phyloP scores from a whole-genome alignment of 2,113 vertebrate genomes.

The Collichthys lucidus region DNA sequence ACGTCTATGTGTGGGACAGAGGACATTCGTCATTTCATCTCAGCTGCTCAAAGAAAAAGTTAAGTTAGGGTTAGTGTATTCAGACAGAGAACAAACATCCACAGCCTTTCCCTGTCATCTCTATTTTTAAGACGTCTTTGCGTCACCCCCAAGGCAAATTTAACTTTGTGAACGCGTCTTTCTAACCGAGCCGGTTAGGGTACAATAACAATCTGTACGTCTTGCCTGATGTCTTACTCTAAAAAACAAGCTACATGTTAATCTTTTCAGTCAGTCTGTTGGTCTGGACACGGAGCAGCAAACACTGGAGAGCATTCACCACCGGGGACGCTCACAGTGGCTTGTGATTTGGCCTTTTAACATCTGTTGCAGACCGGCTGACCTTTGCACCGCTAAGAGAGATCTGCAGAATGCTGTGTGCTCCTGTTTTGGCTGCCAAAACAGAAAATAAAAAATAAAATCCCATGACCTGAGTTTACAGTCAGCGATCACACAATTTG shows the following conservation, averaged over 20 bases:
- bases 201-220: neutral
- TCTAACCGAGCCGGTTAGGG: no score
- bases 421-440: constrained; percentile 22
- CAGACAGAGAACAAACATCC: no score
- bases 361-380: constrained; percentile 55
- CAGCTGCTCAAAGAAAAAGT: neutral
- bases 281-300: neutral
- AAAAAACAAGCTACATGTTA: neutral
- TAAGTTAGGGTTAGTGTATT: no score
- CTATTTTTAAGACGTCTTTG: neutral
- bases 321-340: constrained; percentile 24
- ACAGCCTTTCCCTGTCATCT: neutral
- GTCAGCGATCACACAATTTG: no score
- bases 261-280: neutral
- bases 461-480: neutral
- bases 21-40: neutral
- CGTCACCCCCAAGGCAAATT: no score
- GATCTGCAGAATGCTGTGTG: constrained; percentile 20
- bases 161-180: no score
- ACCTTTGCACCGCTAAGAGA: constrained; percentile 54
- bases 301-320: constrained; percentile 55
- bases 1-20: neutral
- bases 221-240: neutral
- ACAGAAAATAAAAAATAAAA: neutral
- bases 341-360: constrained; percentile 65